Base-by-base conservation (phyloP, 2,797 vertebrate species). In the Amblyopsis hoosieri region DNA sequence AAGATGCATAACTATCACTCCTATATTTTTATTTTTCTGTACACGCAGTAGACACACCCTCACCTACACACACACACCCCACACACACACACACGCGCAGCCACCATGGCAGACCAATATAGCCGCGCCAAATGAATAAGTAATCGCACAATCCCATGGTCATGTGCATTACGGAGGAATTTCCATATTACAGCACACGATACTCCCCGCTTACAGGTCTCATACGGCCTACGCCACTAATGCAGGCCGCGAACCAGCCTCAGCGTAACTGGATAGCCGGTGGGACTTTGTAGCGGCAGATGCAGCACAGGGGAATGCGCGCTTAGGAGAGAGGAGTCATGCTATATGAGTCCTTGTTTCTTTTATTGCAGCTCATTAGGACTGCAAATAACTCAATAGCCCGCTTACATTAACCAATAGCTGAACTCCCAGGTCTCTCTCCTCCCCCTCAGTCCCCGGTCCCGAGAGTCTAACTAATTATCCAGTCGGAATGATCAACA, bases 321-420 rank as follows among this genome's bases (percentile, higher is more conserved):
- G 71, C 67, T 63, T 79, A 75, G 83, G 90, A 79, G 67, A 77
- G 79, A 89, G 88, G 86, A 79, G 62, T 58, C 90, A 90, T 86
- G 88, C 90, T 90, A 88, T 89, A 86, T 89, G 85, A 91, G 87
- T 83, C 74, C 64, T 67, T 66, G 55, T 37, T 85, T 62, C 83
- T 91, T 95, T 94, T 93, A 95, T 94, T 94, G 89, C 84, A 67
- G 64, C 93, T 95, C 93, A 94, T 95, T 95, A 95, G 88, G 83
- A 83, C 71, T 77, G 90, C 77, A 82, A 89, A 91, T 92, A 94
- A 91, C 85, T 90, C 82, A 79, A 78, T 71, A 69, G 71, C 74
- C 59, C 49, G 63, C 85, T 82, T 90, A 93, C 92, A 91, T 94
- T 91, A 93, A 90, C 87, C 79, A 72, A 83, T 82, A 78, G 57